Percentiles rank a stretch among this genome's conserved stretches.
Conservation (phyloP, 2,113 vertebrate species). For the Trematocara variabile region DNA sequence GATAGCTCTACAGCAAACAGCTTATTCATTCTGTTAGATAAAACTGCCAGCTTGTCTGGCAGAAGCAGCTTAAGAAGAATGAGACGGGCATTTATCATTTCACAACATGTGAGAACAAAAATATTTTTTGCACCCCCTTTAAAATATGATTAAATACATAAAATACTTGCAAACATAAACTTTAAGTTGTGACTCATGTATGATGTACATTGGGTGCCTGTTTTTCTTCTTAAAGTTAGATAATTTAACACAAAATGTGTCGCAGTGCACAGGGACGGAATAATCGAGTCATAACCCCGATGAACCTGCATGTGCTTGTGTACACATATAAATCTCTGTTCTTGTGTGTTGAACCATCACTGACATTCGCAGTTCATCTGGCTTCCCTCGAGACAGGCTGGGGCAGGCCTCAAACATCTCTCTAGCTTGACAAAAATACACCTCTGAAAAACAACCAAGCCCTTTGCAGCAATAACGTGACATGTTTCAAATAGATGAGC, state of each 20-base stretch:
- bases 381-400: slow-evolving; percentile 22
- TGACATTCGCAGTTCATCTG: not conserved
- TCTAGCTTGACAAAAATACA: not conserved
- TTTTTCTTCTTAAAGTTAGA: not conserved
- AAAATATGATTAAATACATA: not conserved
- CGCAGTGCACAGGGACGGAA: not conserved
- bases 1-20: not conserved
- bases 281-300: not conserved
- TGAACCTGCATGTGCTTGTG: not conserved
- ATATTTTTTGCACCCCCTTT: not conserved
- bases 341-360: not conserved
- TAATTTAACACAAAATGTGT: not conserved
- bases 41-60: not conserved
- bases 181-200: not conserved
- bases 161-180: not conserved
- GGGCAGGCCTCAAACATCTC: not conserved
- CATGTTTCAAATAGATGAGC: not conserved
- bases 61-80: not conserved
- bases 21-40: not conserved
- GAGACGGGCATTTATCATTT: not conserved
- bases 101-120: not conserved
- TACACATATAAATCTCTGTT: not conserved
- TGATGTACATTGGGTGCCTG: not conserved
- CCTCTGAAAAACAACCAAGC: not conserved
- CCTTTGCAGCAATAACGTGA: not conserved